Base-by-base conservation (phyloP, 64 coral and sea anemone species). In the Exaiptasia diaphana region DNA sequence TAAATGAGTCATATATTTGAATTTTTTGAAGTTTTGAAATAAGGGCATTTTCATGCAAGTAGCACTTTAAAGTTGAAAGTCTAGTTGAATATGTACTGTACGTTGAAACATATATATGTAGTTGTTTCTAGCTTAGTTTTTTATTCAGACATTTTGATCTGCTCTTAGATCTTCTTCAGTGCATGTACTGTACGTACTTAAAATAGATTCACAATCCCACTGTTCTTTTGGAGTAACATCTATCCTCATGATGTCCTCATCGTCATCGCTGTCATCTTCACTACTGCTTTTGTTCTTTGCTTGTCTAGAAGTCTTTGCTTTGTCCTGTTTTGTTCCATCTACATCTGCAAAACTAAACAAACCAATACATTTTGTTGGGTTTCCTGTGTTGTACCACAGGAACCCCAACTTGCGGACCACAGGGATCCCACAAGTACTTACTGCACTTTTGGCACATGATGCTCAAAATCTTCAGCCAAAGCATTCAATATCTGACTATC, bases 161-260 rank as follows among this genome's bases (percentile, higher is more conserved):
- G n/a, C n/a, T n/a, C n/a, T n/a, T n/a, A n/a, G n/a, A n/a, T n/a
- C n/a, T n/a, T n/a, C n/a, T n/a, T n/a, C n/a, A n/a, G n/a, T n/a
- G n/a, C n/a, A n/a, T n/a, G n/a, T n/a, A n/a, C n/a, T n/a, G n/a
- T n/a, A 71, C 90, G 91, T 71, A 97, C 94, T 97, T 33, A 97
- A 72, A 80, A 97, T 92, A 32, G 94, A 92, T 88, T 92, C 94
- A 75, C 94, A 97, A 46, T 97, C 94, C 94, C 94, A 97, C 62
- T 85, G 75, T 40, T 97, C 94, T 50, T 88, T 97, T 10, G 80
- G 64, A 22, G 71, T 49, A 38, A 87, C 74, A 25, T 52, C 68
- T 53, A 91, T 57, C 70, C 24, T 92, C 27, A 78, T 36, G 5
- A 97, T 34, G 10, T 59, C n/a, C 18, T 83, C 55, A 35, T 86